Conservation (phyloP, 2,797 vertebrate genomes). For the Zalophus californianus region DNA sequence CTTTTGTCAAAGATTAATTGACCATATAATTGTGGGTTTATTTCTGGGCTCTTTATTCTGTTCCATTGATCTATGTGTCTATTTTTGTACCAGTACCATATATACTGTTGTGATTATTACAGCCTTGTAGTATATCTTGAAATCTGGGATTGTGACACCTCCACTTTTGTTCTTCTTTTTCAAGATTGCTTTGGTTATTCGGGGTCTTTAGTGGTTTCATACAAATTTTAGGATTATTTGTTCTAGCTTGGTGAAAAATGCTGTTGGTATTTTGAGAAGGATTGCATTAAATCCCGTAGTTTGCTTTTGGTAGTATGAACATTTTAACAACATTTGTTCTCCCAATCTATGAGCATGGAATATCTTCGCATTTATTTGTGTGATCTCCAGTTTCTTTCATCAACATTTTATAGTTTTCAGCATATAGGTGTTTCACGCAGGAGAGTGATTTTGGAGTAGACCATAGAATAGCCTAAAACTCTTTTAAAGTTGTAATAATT, state of each 20-base stretch:
- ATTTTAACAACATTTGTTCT: neutral
- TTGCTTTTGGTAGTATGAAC: neutral
- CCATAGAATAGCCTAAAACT: neutral
- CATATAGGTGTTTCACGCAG: neutral
- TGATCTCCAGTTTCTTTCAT: neutral
- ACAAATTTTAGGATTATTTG: neutral
- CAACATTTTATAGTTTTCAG: neutral
- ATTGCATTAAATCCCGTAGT: neutral
- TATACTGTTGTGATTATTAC: neutral
- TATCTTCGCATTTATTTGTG: neutral
- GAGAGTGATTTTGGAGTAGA: slow-evolving; percentile 1
- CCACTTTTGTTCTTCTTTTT: neutral
- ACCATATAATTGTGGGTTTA: neutral
- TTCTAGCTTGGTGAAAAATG: neutral
- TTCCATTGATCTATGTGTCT: neutral
- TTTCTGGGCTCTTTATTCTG: neutral
- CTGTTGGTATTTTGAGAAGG: neutral
- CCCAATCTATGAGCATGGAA: neutral
- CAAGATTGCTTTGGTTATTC: neutral
- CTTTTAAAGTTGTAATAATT: neutral
- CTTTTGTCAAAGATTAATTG: neutral
- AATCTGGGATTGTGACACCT: neutral
- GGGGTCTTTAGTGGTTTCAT: neutral
- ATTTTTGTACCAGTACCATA: neutral
- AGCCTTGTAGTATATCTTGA: neutral